Conservation (phyloP, 2,888 invertebrate species). For the Anthophora plumipes region DNA sequence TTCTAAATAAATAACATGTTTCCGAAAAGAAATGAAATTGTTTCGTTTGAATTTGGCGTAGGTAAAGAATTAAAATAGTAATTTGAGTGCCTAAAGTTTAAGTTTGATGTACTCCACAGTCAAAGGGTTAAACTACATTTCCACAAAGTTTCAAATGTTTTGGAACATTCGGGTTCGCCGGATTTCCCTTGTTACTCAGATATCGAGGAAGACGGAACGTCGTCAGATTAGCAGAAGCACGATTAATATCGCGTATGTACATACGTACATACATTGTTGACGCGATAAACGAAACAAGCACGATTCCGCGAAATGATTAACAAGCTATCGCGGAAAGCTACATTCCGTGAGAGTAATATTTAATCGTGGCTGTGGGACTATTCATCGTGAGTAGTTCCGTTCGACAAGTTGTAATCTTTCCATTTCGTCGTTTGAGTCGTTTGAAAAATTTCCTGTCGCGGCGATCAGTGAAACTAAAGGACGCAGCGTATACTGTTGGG, state of each 20-base stretch:
- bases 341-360: neutral
- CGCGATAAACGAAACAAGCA: neutral
- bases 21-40: too few species aligned
- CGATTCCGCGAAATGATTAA: slow-evolving; percentile 18
- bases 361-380: neutral
- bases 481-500: neutral
- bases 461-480: slow-evolving; percentile 12
- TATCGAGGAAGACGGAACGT: neutral
- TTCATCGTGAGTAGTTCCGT: slow-evolving; percentile 14
- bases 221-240: neutral
- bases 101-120: too few species aligned
- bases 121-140: too few species aligned
- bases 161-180: too few species aligned
- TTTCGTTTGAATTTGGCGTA: too few species aligned
- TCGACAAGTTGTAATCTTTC: slow-evolving; percentile 32
- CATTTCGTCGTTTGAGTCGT: neutral
- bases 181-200: neutral
- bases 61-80: too few species aligned
- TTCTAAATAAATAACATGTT: too few species aligned
- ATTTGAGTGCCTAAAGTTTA: too few species aligned
- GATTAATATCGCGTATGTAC: too few species aligned
- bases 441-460: slow-evolving; percentile 38
- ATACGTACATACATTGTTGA: neutral
- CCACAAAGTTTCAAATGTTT: too few species aligned
- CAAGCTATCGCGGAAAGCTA: slow-evolving; percentile 3